These are phyloP conservation scores for Catocala sponsa DNA, from an alignment of 2,888 invertebrate species.

Conservation along the genomic window DNA sequence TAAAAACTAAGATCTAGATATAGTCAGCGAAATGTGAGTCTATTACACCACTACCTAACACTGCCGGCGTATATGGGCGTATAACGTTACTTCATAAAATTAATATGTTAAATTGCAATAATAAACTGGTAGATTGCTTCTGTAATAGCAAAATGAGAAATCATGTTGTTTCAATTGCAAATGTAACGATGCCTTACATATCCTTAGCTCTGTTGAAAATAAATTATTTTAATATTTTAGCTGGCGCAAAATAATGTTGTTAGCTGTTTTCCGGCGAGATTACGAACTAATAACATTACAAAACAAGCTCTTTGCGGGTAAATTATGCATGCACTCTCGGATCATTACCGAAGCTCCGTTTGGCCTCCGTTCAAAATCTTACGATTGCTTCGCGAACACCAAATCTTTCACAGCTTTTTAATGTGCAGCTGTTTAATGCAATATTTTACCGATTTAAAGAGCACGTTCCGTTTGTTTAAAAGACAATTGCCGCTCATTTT, in stretches of 20 bases:
- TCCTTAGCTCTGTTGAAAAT: constrained; percentile 71
- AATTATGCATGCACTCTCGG: constrained; percentile 87
- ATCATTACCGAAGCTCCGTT: constrained; percentile 81
- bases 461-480: background rate
- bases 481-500: too few species aligned
- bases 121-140: constrained; percentile 39
- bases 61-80: too few species aligned
- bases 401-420: constrained; percentile 55
- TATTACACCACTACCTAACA: too few species aligned
- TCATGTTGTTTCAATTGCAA: constrained; percentile 55
- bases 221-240: constrained; percentile 86
- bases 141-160: constrained; percentile 54
- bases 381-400: constrained; percentile 65
- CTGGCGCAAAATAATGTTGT: constrained; percentile 80
- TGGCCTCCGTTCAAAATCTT: constrained; percentile 78
- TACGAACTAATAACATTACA: constrained; percentile 87
- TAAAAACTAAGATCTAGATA: too few species aligned
- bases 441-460: constrained; percentile 16
- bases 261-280: constrained; percentile 82
- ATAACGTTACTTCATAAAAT: too few species aligned
- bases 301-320: constrained; percentile 85
- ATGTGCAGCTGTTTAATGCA: constrained; percentile 38
- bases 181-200: constrained; percentile 58
- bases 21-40: too few species aligned
- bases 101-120: constrained; percentile 32